These are phyloP conservation scores for Hyla sarda DNA, from an alignment of 2,113 vertebrate genomes.

Conservation along the genomic window DNA sequence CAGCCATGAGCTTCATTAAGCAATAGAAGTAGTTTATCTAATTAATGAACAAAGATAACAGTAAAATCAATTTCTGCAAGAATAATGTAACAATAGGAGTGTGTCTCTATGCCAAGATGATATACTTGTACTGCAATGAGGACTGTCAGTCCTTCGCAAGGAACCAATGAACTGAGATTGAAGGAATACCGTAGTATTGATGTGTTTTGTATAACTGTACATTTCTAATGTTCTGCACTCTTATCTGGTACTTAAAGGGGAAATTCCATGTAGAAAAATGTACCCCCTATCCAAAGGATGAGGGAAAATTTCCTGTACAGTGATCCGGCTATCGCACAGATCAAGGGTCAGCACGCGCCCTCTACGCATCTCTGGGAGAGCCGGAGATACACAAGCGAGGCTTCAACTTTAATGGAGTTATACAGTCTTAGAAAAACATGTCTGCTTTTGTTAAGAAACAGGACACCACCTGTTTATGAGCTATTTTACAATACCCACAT, in stretches of 20 bases:
- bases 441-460: too few species aligned
- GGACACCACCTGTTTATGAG: too few species aligned
- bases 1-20: conserved; percentile 35
- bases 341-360: too few species aligned
- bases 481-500: too few species aligned
- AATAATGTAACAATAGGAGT: conserved; percentile 13
- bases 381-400: too few species aligned
- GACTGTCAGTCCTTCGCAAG: background rate
- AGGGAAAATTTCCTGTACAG: too few species aligned
- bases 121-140: background rate
- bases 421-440: too few species aligned
- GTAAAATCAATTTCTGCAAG: conserved; percentile 35
- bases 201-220: background rate
- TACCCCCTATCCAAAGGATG: too few species aligned
- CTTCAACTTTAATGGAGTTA: too few species aligned
- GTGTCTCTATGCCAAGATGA: background rate
- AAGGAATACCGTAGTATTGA: background rate
- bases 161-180: background rate
- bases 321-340: too few species aligned
- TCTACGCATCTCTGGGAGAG: too few species aligned
- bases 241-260: background rate
- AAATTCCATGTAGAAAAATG: too few species aligned
- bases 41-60: conserved; percentile 38
- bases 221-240: background rate
- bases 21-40: conserved; percentile 44